Evolutionary conservation across 2,113 vertebrate genomes (phyloP), one percentile per base, ranked within the genome.

Genomic region (Poicephalus gulielmi): DNA sequence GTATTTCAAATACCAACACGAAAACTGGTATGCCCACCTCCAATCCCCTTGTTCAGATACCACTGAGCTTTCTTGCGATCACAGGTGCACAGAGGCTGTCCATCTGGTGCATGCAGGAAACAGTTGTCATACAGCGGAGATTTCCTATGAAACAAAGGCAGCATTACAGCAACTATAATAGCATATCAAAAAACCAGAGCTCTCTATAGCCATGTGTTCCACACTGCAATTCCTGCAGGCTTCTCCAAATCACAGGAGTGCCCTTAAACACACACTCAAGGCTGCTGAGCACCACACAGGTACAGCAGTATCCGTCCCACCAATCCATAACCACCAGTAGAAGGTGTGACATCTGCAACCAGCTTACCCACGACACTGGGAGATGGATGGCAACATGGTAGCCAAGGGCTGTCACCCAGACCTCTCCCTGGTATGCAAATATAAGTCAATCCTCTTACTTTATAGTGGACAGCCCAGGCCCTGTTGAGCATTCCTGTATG

Each of bases 61-160:
- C 99, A 99, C 84, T 99, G 99, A 90, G 99, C 99, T 94, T 99
- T 99, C 97, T 99, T 99, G 96, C 99, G 99, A 97, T 99, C 99
- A 87, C 99, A 99, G 35, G 99, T 99, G 83, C 99, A 99, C 50
- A 99, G 98, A 6, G 99, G 99, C 88, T 99, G 99, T 50, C 99
- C 99, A 33, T 99, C 99, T 17, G 99, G 99, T 4, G 99, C 99
- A 18, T 99, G 98, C 49, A 99, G 98, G 95, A 99, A 99, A 96
- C 99, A 99, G 98, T 99, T 99, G 94, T 99, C 99, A 73, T 99
- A 99, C 31, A 99, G 98, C 1, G 99, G 99, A 57, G 99, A 99
- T 97, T 99, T 99, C 96, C 99, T 99, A 92, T 20, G 88, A 90
- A 73, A 87, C 64, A 91, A 49, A 52, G 6, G 52, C 27, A 90